Base-by-base conservation (phyloP, 2,888 invertebrate species). In the Netelia melanura region DNA sequence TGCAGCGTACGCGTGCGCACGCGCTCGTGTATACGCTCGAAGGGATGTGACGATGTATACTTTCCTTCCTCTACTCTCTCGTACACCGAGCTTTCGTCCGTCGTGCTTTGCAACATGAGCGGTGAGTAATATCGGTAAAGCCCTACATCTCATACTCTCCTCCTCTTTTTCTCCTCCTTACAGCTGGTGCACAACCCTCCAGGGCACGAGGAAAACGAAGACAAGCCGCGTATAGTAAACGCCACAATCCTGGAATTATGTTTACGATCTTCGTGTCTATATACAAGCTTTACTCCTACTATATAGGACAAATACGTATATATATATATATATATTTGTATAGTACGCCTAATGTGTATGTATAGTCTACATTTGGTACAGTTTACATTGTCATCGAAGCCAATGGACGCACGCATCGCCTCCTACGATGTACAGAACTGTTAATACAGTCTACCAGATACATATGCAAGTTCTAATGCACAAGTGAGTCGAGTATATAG, bases 101-200 rank as follows among this genome's bases (percentile, higher is more conserved):
- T 71, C 72, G 61, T 62, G 21, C 61, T 77, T 74, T 74, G 54
- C 68, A 64, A 54, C 62, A 77, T 75, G 72, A 67, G 85, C 78
- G 64, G 79, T 83, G 84, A 79, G 84, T 80, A 83, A 80, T 83
- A 85, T 83, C 75, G 75, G 79, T 72, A 74, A 80, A 83, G 72
- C 70, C 75, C 21, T 2, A 78, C 81, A 81, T 67, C 70, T 56
- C 61, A 56, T 48, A 48, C 48, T 1, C 3, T 14, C 14, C 11
- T 48, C 14, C 48, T 48, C 48, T 14, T 48, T 48, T 48, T 48
- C 48, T 48, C 48, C 48, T 48, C 48, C 48, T 64, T 70, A 82
- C 52, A 43, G 17, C n/a, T 43, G 21, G 38, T 52, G 68, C 38
- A 44, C 52, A 84, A 52, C 56, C 79, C 76, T 79, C 43, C 68